Evolutionary conservation across 2,797 vertebrate genomes (phyloP), one percentile per base, ranked within the genome.

Genomic region (Chrosomus eos): DNA sequence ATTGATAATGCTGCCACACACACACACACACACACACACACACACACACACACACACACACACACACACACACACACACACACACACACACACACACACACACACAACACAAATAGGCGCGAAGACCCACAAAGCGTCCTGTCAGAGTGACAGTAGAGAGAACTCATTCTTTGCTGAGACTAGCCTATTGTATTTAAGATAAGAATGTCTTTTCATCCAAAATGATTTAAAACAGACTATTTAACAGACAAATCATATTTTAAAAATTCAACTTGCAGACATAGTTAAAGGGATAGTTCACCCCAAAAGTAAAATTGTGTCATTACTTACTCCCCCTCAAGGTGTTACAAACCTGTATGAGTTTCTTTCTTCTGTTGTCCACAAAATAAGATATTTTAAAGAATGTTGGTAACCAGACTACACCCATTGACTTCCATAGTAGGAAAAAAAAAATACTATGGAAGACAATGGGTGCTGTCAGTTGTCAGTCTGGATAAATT

Each of bases 1-100:
- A 95, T 95, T 95, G 95, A 95, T 95, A 94, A 95, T 92, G 91
- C 91, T 88, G 92, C 92, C 81, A 84, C 81, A 60, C 40, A 38
- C 71, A 33, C 70, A 33, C 36, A 36, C 70, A 66, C 28, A 73
- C 48, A 7, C 51, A 21, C 19, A 21, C 51, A 21, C 11, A 45
- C 77, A 67, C 51, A 60, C 74, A 71, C 18, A 84, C 70, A 33
- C 36, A 36, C 70, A 66, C 28, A 73, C 48, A 7, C 51, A 21
- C 19, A 21, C 51, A 21, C 11, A 45, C 77, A 67, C 51, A 60
- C 74, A 71, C 18, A 84, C 81, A 84, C 81, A 60, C 40, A 38
- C 71, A 33, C 70, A 33, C 36, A 36, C 70, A 66, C 28, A 73
- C 48, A 7, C 51, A 21, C 19, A 21, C 51, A 21, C 11, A 45